Evolutionary conservation across 1,140 invertebrate species (phyloP).

Genomic region (Trypoxylus dichotomus): DNA sequence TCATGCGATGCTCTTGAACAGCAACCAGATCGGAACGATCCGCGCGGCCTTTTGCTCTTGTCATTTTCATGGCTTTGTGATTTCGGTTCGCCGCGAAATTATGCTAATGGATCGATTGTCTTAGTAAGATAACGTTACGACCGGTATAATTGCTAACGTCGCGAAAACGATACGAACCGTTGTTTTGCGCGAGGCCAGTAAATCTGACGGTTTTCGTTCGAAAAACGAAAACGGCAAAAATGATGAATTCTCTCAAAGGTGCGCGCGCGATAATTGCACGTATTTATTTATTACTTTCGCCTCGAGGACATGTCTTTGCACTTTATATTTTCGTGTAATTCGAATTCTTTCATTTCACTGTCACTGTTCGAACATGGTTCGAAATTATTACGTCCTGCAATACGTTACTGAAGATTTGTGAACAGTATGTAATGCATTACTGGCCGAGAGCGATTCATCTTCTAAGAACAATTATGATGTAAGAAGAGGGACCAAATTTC

Average conservation of each 20-base stretch:
- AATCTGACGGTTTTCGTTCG: background rate
- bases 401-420: no score
- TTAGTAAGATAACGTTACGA: background rate
- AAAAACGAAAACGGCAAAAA: background rate
- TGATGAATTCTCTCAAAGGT: background rate
- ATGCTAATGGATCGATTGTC: slow-evolving; percentile 19
- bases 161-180: background rate
- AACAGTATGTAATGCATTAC: no score
- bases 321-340: slow-evolving; percentile 4
- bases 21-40: background rate
- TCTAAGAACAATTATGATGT: no score
- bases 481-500: no score
- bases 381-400: no score
- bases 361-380: background rate
- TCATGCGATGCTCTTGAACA: background rate
- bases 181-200: background rate
- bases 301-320: slow-evolving; percentile 7
- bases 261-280: background rate
- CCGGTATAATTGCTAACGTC: background rate
- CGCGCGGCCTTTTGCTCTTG: background rate
- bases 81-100: background rate
- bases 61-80: background rate
- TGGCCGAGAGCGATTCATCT: no score
- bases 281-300: slow-evolving; percentile 15
- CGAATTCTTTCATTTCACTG: background rate